A percentile compares a stretch with the other conserved stretches of the same genome.
phyloP scores from a whole-genome alignment of 1,140 invertebrate species.

The Lordiphosa mommai region DNA sequence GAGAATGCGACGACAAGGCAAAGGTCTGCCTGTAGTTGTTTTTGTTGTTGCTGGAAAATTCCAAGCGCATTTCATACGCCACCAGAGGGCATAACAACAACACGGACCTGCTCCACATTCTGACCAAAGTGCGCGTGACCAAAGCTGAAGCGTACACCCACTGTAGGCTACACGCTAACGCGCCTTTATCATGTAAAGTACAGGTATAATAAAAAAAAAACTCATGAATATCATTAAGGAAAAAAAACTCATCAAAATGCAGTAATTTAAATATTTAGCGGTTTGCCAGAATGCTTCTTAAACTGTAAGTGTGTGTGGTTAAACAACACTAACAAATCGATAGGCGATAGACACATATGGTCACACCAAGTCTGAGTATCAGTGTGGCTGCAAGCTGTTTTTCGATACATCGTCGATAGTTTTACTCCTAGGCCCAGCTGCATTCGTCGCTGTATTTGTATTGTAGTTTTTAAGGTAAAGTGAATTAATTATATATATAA shows the following conservation, averaged over 20 bases:
- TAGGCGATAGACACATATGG: no score
- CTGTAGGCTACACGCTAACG: constrained; percentile 26
- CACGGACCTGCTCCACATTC: constrained; percentile 51
- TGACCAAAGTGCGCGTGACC: constrained; percentile 59
- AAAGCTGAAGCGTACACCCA: constrained; percentile 27
- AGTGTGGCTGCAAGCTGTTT: no score
- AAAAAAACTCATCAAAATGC: constrained; percentile 37
- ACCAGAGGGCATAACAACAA: constrained; percentile 62
- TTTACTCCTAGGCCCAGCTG: no score
- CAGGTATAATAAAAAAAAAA: constrained; percentile 41
- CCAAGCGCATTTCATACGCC: constrained; percentile 74
- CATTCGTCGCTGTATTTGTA: no score
- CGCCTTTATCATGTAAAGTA: constrained; percentile 51
- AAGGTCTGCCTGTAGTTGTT: constrained; percentile 33
- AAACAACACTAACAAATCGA: no score
- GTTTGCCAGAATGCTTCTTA: no score
- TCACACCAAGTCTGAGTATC: no score
- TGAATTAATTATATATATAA: neutral
- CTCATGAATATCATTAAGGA: constrained; percentile 71
- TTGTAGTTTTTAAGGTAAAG: constrained; percentile 29
- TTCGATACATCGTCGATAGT: no score
- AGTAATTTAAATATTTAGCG: constrained; percentile 14
- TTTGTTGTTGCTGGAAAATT: constrained; percentile 55
- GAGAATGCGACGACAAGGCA: constrained; percentile 45
- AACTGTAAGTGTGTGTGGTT: no score